A percentile compares a stretch with the other conserved stretches of the same genome.
Conservation (phyloP, 1,140 invertebrate genomes). For the Apis cerana region DNA sequence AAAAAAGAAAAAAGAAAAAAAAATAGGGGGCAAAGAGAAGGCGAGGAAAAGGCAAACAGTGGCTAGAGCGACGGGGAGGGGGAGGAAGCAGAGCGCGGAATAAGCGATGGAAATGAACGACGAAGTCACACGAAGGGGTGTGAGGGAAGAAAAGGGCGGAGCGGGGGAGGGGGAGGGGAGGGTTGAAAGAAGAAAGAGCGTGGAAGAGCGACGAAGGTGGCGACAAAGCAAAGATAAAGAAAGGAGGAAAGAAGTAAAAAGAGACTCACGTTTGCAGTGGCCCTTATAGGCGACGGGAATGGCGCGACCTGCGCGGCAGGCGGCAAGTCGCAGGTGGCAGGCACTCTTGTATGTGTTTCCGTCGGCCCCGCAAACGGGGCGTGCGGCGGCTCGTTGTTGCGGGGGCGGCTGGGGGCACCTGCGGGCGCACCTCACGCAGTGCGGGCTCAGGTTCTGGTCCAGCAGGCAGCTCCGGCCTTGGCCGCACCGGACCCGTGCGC, state of each 20-base stretch:
- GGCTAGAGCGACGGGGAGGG: background rate
- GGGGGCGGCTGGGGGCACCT: conserved; percentile 82
- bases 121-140: background rate
- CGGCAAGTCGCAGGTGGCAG: conserved; percentile 91
- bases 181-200: background rate
- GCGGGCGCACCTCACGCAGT: conserved; percentile 90
- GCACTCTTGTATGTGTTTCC: conserved; percentile 92
- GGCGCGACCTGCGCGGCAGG: conserved; percentile 90
- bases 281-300: conserved; percentile 94
- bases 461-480: conserved; percentile 91
- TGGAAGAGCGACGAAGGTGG: background rate
- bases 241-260: background rate
- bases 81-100: conserved; percentile 14
- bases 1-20: background rate
- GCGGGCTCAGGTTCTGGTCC: conserved; percentile 91
- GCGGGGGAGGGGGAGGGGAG: background rate
- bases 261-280: conserved; percentile 88
- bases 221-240: background rate
- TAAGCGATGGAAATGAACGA: background rate
- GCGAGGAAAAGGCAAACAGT: background rate
- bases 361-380: conserved; percentile 92
- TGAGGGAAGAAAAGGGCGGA: background rate
- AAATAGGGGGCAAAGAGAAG: background rate
- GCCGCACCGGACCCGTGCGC: conserved; percentile 89
- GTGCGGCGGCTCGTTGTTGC: conserved; percentile 77